A percentile compares a stretch with the other conserved stretches of the same genome.
Conservation (phyloP, 2,888 invertebrate species). For the Shargacucullia verbasci region DNA sequence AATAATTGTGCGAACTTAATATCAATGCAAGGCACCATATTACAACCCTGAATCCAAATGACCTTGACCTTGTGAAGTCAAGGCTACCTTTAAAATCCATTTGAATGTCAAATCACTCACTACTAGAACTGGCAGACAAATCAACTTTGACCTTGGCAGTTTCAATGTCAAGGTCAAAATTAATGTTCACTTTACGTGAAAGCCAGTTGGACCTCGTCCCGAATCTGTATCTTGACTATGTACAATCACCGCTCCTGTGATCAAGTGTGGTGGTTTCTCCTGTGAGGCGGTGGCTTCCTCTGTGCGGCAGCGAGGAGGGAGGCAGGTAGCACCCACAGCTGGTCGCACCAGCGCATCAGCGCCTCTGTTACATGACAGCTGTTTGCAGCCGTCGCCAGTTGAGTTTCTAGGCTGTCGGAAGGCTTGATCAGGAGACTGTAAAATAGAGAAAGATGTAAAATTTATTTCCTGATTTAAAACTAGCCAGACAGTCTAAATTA, state of each 20-base stretch:
- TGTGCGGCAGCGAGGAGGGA: slow-evolving; percentile 90
- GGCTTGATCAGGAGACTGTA: slow-evolving; percentile 91
- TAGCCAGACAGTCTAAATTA: too few relatives aligned
- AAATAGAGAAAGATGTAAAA: slow-evolving; percentile 33
- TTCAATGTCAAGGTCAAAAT: slow-evolving; percentile 53
- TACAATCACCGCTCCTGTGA: slow-evolving; percentile 31
- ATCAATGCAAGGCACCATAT: slow-evolving; percentile 57
- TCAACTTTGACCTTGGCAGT: slow-evolving; percentile 54
- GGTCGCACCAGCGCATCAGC: slow-evolving; percentile 93
- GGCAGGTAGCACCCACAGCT: slow-evolving; percentile 94
- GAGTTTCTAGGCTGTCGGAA: slow-evolving; percentile 91
- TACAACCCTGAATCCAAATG: slow-evolving; percentile 32
- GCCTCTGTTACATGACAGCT: slow-evolving; percentile 96
- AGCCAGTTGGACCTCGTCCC: slow-evolving; percentile 33
- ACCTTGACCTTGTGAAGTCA: slow-evolving; percentile 19
- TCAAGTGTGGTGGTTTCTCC: slow-evolving; percentile 78
- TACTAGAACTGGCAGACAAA: slow-evolving; percentile 32
- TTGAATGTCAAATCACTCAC: slow-evolving; percentile 12
- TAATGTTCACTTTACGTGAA: slow-evolving; percentile 41
- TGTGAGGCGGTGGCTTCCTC: slow-evolving; percentile 75
- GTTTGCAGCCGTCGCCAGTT: slow-evolving; percentile 95
- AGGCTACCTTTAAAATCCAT: slow-evolving; percentile 23
- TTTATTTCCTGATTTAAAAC: not conserved
- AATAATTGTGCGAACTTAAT: slow-evolving; percentile 54
- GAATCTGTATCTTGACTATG: slow-evolving; percentile 20